Percentiles rank a stretch among this genome's conserved stretches.
phyloP scores from a whole-genome alignment of 1,140 invertebrate species.

The Saccostrea echinata region DNA sequence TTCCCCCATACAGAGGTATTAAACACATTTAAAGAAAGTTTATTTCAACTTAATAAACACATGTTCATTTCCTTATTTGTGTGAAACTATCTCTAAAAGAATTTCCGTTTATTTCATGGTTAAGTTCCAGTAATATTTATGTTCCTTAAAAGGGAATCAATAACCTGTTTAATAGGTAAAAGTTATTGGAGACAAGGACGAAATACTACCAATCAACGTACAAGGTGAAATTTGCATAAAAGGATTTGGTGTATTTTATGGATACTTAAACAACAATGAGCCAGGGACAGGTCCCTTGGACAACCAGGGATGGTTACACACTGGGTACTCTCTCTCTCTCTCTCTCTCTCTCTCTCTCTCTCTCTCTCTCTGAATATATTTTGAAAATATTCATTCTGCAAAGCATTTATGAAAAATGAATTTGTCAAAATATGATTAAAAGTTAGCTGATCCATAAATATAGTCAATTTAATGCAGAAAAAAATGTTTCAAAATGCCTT shows the following conservation, averaged over 20 bases:
- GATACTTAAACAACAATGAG: not conserved
- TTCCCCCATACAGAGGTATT: not conserved
- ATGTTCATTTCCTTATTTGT: not conserved
- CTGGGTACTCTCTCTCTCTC: not conserved
- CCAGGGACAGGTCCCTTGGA: not conserved
- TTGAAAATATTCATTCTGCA: too few relatives aligned
- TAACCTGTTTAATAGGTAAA: not conserved
- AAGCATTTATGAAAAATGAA: too few relatives aligned
- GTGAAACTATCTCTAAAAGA: too few relatives aligned
- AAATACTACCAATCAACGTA: not conserved
- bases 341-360: conserved; percentile 19
- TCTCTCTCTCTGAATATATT: too few relatives aligned
- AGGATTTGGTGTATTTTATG: not conserved
- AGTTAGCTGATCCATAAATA: not conserved
- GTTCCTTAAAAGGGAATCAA: too few relatives aligned
- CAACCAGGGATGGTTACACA: not conserved
- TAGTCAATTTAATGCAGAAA: not conserved
- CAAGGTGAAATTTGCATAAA: not conserved
- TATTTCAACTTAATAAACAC: not conserved
- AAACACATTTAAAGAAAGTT: not conserved
- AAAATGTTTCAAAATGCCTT: too few relatives aligned
- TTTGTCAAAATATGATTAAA: not conserved
- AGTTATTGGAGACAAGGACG: not conserved
- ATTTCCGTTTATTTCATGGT: too few relatives aligned
- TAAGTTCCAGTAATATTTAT: too few relatives aligned